Percentiles rank a stretch among this genome's conserved stretches.
phyloP scores from a whole-genome alignment of 2,797 vertebrate genomes.

The Neoniphon sammara region DNA sequence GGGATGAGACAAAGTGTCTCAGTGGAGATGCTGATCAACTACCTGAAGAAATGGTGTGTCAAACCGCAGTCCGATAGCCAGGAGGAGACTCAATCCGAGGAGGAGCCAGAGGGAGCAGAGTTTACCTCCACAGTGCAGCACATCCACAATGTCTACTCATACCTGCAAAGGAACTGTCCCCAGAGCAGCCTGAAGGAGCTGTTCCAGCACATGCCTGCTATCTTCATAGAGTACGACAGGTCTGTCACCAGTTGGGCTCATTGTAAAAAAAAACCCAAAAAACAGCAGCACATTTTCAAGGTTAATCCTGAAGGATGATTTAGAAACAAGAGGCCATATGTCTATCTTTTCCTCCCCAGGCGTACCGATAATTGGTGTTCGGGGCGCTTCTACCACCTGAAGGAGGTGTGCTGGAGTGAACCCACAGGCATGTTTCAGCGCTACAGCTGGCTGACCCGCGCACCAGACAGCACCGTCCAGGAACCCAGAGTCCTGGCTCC shows the following conservation, averaged over 20 bases:
- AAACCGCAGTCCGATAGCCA: slow-evolving; percentile 47
- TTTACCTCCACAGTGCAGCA: slow-evolving; percentile 81
- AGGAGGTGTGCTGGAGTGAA: slow-evolving; percentile 86
- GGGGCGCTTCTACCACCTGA: slow-evolving; percentile 83
- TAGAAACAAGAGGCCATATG: background rate
- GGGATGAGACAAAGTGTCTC: slow-evolving; percentile 79
- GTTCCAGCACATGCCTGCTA: slow-evolving; percentile 82
- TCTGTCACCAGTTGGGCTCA: slow-evolving; percentile 37
- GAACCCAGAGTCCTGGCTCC: slow-evolving; percentile 79
- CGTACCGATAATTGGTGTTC: slow-evolving; percentile 62
- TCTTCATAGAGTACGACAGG: slow-evolving; percentile 81
- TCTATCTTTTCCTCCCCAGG: slow-evolving; percentile 41
- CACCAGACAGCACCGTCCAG: slow-evolving; percentile 64
- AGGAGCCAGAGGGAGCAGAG: slow-evolving; percentile 58
- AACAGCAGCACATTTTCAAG: background rate
- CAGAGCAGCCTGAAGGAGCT: slow-evolving; percentile 75
- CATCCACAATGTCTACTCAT: slow-evolving; percentile 80
- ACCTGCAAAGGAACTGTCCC: slow-evolving; percentile 75
- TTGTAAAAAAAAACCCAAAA: background rate
- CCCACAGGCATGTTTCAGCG: slow-evolving; percentile 80
- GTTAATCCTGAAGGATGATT: background rate
- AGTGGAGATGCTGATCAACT: slow-evolving; percentile 76
- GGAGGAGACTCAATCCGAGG: slow-evolving; percentile 38
- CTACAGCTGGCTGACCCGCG: slow-evolving; percentile 69
- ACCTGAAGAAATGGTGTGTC: slow-evolving; percentile 82